phyloP scores from a whole-genome alignment of 2,888 invertebrate species.

The Melolontha melolontha region DNA sequence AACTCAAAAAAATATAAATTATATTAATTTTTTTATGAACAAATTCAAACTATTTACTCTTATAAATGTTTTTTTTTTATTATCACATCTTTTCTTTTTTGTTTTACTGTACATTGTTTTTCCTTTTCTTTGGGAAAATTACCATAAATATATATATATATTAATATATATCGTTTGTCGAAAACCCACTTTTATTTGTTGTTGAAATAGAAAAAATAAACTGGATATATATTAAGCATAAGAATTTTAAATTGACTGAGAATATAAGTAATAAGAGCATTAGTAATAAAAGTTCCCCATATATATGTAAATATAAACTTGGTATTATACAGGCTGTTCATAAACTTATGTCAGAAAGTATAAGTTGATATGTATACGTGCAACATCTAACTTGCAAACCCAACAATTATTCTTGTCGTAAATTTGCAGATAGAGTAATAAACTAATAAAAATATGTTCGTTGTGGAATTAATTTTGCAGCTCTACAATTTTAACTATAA shows the following conservation, averaged over 20 bases:
- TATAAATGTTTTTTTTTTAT: conserved; percentile 32
- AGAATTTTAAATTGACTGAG: conserved; percentile 33
- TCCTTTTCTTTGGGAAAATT: conserved; percentile 20
- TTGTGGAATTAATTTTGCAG: too few relatives aligned
- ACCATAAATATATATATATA: conserved; percentile 9
- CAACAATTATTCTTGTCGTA: too few relatives aligned
- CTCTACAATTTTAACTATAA: too few relatives aligned
- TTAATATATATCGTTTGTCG: conserved; percentile 8
- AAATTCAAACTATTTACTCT: conserved; percentile 18
- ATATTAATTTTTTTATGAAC: conserved; percentile 23
- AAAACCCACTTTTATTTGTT: conserved; percentile 6
- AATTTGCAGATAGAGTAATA: too few relatives aligned
- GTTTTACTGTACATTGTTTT: conserved; percentile 31
- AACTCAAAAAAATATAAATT: conserved; percentile 29
- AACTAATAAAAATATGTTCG: too few relatives aligned
- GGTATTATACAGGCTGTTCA: conserved; percentile 13
- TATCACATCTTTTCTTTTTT: conserved; percentile 18
- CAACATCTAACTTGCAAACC: too few relatives aligned
- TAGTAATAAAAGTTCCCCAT: conserved; percentile 18
- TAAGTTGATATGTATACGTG: too few relatives aligned
- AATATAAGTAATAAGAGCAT: conserved; percentile 15
- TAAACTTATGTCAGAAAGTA: too few relatives aligned
- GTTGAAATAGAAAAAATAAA: conserved; percentile 26
- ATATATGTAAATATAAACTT: neutral
- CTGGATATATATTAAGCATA: conserved; percentile 24